Base-by-base conservation (phyloP, 2,113 vertebrate genomes). In the Toxostoma redivivum region DNA sequence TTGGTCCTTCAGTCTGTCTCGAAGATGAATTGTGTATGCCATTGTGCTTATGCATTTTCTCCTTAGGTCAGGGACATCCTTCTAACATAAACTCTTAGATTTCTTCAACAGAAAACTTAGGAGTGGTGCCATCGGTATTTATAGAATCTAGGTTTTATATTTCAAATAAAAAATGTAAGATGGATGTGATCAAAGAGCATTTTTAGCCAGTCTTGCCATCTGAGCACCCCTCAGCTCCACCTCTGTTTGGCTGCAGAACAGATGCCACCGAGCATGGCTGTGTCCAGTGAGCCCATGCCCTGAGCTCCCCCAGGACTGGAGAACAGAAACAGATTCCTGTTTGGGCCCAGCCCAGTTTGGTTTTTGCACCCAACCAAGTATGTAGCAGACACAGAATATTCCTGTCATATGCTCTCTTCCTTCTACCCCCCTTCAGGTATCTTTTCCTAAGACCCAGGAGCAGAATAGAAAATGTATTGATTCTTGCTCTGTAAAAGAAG, bases 191-290 rank as follows among this genome's bases (percentile, higher is more conserved):
- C 1, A 3, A 48, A 57, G 28, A 53, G 22, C 27, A 70, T 20
- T 17, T 91, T 87, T 78, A 35, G 28, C 20, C 5, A 11, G 6
- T 47, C 23, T 79, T 3, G 0, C 38, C 20, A 38, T 12, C 33
- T 35, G n/a, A 48, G 37, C 58, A 40, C 8, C 8, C 18, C 20
- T 73, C n/a, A 70, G 20, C 19, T 28, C 12, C 15, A 10, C 15
- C 7, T 54, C 17, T 67, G 6, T 78, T 81, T 42, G 25, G 30
- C 61, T 83, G 84, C 31, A 27, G 27, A 78, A 14, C 7, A 31
- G 58, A 48, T 37, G 31, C 9, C 37, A 35, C 44, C 33, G 57
- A 24, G 15, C 2, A 0, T 3, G 42, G 8, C 8, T 0, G 0
- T 51, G 54, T 30, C 35, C 27, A 35, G 30, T 38, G 35, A 65